phyloP scores from a whole-genome alignment of 2,113 vertebrate species.

The Trochalopteron elliotii region DNA sequence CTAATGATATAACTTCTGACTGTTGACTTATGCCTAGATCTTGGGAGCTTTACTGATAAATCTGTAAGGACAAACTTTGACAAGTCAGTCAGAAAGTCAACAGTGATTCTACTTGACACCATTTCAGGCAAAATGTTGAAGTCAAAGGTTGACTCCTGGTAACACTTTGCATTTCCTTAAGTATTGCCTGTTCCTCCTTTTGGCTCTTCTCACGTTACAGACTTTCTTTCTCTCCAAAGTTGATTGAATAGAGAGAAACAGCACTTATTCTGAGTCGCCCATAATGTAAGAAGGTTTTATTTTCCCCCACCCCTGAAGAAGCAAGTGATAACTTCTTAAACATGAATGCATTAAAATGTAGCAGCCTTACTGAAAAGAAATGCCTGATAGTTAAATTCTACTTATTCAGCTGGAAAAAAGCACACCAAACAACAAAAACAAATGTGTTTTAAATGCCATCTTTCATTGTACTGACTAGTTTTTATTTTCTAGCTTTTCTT shows the following conservation, averaged over 20 bases:
- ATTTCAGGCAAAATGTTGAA: background rate
- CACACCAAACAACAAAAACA: background rate
- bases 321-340: background rate
- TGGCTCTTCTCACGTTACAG: background rate
- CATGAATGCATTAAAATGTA: background rate
- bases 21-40: constrained; percentile 14
- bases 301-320: background rate
- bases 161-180: background rate
- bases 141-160: background rate
- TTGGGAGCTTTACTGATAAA: background rate
- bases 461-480: background rate
- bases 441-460: background rate
- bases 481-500: background rate
- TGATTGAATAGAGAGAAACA: background rate
- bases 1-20: constrained; percentile 31
- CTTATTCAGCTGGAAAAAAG: background rate
- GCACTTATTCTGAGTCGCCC: background rate
- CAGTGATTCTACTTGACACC: background rate
- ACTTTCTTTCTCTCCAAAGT: background rate
- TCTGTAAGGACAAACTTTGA: background rate
- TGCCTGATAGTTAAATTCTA: background rate
- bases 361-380: background rate
- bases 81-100: background rate
- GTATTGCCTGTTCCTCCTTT: background rate
- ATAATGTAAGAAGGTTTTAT: background rate